Conservation (phyloP, 2,888 invertebrate genomes). For the Cheilosia scutellata region DNA sequence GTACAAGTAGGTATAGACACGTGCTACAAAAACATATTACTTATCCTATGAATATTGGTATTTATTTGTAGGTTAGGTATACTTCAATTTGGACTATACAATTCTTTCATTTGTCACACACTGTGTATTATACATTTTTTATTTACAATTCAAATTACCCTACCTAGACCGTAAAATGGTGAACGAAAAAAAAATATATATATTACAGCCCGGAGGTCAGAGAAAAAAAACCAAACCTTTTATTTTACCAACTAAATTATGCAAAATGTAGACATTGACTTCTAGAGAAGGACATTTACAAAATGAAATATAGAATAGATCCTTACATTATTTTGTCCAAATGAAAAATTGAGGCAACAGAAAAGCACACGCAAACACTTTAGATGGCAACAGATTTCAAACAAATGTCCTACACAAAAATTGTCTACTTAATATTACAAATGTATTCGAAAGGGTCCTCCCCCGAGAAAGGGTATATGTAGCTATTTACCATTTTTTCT, state of each 20-base stretch:
- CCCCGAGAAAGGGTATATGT: conserved; percentile 41
- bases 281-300: conserved; percentile 49
- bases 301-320: conserved; percentile 51
- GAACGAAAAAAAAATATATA: conserved; percentile 8
- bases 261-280: conserved; percentile 60
- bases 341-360: background rate
- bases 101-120: background rate
- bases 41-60: too few species aligned
- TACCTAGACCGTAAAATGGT: conserved; percentile 52
- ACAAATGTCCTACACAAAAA: conserved; percentile 55
- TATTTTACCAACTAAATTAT: conserved; percentile 64
- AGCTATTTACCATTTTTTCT: conserved; percentile 40
- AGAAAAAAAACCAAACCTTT: conserved; percentile 4
- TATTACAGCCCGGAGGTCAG: conserved; percentile 52
- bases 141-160: conserved; percentile 36
- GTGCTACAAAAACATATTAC: too few species aligned
- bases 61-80: too few species aligned
- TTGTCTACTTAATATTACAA: conserved; percentile 17
- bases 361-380: conserved; percentile 29
- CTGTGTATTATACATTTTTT: background rate
- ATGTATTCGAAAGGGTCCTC: conserved; percentile 28
- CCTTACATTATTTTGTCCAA: conserved; percentile 22
- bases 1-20: too few species aligned
- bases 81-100: background rate
- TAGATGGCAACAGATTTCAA: conserved; percentile 60